Percentiles rank a stretch among this genome's conserved stretches.
These are phyloP conservation scores for Synaphobranchus kaupii DNA, from an alignment of 2,797 vertebrate species.

Conservation along the genomic window DNA sequence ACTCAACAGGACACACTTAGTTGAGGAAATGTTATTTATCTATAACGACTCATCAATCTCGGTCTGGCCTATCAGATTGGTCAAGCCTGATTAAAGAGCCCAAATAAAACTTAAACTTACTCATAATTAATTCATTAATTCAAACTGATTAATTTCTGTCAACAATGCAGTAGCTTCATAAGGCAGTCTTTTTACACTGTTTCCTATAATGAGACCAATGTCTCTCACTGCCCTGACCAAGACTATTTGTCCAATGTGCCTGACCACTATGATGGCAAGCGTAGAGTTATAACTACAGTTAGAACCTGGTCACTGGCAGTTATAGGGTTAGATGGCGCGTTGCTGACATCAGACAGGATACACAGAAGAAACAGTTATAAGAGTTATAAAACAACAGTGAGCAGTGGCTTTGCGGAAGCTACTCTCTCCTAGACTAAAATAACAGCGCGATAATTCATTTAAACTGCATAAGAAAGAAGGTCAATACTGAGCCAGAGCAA, in stretches of 20 bases:
- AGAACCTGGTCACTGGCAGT: background rate
- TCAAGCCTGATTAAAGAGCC: background rate
- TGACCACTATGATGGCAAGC: background rate
- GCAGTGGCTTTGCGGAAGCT: background rate
- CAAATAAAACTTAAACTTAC: background rate
- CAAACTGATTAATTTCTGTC: background rate
- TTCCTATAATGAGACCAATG: background rate
- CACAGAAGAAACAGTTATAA: background rate
- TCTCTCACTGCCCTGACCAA: background rate
- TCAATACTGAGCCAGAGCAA: background rate
- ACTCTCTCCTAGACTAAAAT: background rate
- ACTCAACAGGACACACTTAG: background rate
- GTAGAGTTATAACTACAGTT: background rate
- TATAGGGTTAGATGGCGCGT: background rate
- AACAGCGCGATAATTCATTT: background rate
- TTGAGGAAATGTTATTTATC: background rate
- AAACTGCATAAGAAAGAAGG: conserved; percentile 26
- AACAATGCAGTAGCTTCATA: background rate
- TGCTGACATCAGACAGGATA: background rate
- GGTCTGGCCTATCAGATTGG: conserved; percentile 1
- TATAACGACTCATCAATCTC: background rate
- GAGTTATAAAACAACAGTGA: background rate
- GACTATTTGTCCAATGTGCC: background rate
- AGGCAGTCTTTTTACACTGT: background rate
- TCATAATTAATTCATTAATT: background rate